Evolutionary conservation across 2,113 vertebrate species (phyloP).

Genomic region (Struthidea cinerea): DNA sequence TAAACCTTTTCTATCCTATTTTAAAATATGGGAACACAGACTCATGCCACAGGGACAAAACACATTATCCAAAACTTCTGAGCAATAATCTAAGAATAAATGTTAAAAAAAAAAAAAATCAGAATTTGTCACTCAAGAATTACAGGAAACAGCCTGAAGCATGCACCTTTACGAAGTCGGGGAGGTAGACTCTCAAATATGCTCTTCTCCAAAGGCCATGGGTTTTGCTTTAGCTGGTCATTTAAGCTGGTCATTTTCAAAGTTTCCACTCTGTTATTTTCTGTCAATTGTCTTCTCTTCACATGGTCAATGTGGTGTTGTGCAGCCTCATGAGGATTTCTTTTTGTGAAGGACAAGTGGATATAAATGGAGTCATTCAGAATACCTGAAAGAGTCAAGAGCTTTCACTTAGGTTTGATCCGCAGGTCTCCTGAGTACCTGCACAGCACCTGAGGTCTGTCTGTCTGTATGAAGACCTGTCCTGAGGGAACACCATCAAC

Average conservation of each 20-base stretch:
- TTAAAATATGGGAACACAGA: background rate
- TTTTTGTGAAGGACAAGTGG: slow-evolving; percentile 23
- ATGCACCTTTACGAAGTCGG: slow-evolving; percentile 76
- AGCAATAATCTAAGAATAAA: background rate
- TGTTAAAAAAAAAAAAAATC: background rate
- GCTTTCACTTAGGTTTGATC: background rate
- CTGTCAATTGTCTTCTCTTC: background rate
- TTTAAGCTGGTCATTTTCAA: background rate
- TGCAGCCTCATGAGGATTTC: background rate
- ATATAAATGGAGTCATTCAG: slow-evolving; percentile 36
- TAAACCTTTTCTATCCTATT: background rate
- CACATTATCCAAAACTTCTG: background rate
- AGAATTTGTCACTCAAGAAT: background rate
- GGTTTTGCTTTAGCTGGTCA: slow-evolving; percentile 51
- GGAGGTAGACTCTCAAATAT: slow-evolving; percentile 75
- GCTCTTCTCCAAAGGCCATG: slow-evolving; percentile 79
- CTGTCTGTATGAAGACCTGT: background rate
- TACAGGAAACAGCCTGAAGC: background rate
- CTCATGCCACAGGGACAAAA: background rate
- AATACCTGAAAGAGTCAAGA: slow-evolving; percentile 72
- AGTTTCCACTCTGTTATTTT: background rate
- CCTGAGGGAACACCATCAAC: background rate
- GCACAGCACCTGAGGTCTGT: background rate
- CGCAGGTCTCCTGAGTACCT: background rate
- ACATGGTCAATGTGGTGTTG: background rate